Percentiles rank a stretch among this genome's conserved stretches.
phyloP scores from a whole-genome alignment of 53 echinoderm and acorn worm species.

The Zoroaster sp. region DNA sequence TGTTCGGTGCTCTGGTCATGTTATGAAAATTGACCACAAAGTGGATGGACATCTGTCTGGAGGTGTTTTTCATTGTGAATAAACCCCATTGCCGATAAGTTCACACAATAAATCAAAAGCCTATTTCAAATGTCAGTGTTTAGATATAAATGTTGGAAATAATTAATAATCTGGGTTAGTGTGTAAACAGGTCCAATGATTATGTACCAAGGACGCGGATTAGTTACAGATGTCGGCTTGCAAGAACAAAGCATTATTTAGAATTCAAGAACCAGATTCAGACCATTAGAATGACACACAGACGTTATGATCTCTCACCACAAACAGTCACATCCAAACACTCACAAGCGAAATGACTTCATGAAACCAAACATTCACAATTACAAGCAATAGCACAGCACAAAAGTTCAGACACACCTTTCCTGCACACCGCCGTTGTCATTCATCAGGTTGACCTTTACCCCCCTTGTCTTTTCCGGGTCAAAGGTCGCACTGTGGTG shows the following conservation, averaged over 20 bases:
- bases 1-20: not conserved
- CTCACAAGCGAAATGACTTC: slow-evolving; percentile 28
- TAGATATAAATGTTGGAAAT: not conserved
- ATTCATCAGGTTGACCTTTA: slow-evolving; percentile 81
- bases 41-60: too few relatives aligned
- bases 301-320: not conserved
- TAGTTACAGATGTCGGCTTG: not conserved
- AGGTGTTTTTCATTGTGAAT: slow-evolving; percentile 1
- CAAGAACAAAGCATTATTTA: not conserved
- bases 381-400: not conserved
- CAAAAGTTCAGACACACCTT: slow-evolving; percentile 58
- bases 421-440: slow-evolving; percentile 93
- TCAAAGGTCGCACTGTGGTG: slow-evolving; percentile 78
- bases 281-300: not conserved
- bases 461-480: slow-evolving; percentile 75
- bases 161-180: not conserved
- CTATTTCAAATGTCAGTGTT: slow-evolving; percentile 50
- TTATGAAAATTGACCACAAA: too few relatives aligned
- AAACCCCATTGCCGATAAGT: slow-evolving; percentile 16
- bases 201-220: not conserved
- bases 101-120: not conserved
- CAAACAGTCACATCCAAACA: slow-evolving; percentile 36
- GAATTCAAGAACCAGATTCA: not conserved
- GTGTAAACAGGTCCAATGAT: not conserved
- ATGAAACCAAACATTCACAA: not conserved